Evolutionary conservation across 2,888 invertebrate species (phyloP), one percentile per base, ranked within the genome.

Genomic region (Pterobdella sp.): DNA sequence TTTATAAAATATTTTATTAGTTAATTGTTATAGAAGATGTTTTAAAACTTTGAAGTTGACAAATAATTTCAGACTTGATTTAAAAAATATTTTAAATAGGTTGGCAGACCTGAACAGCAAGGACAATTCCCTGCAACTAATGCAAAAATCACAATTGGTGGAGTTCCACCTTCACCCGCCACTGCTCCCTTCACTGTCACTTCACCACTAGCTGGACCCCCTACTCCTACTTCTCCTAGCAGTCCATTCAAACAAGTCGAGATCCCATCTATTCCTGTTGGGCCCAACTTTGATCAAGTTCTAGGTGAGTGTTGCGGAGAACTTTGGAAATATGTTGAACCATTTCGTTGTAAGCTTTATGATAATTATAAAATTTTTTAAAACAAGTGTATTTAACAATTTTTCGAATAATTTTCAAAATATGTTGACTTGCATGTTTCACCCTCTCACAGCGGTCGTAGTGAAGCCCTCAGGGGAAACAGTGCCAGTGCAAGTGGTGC

Each of bases 391-490:
- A n/a, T n/a, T n/a, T n/a, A n/a, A n/a, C n/a, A n/a, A n/a, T n/a
- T n/a, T n/a, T n/a, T n/a, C n/a, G n/a, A n/a, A n/a, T n/a, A n/a
- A n/a, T n/a, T n/a, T n/a, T n/a, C n/a, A n/a, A n/a, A n/a, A n/a
- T n/a, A n/a, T n/a, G n/a, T n/a, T n/a, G n/a, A n/a, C n/a, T n/a
- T n/a, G n/a, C n/a, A n/a, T n/a, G n/a, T n/a, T n/a, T n/a, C n/a
- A n/a, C n/a, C n/a, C 42, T 36, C 34, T n/a, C 49, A 22, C 37
- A 74, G 74, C 74, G 1, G 32, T 69, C 14, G 49, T 74, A 31
- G 68, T 72, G 26, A 74, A 74, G 56, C 74, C 74, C n/a, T 72
- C 74, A 35, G 74, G 74, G 29, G 65, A 72, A 56, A 72, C 63
- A 18, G 72, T 73, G 26, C 68, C 68, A 34, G 72, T 72, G 14